These are phyloP conservation scores for Sclerurus mexicanus DNA, from an alignment of 2,113 vertebrate genomes.

Conservation along the genomic window DNA sequence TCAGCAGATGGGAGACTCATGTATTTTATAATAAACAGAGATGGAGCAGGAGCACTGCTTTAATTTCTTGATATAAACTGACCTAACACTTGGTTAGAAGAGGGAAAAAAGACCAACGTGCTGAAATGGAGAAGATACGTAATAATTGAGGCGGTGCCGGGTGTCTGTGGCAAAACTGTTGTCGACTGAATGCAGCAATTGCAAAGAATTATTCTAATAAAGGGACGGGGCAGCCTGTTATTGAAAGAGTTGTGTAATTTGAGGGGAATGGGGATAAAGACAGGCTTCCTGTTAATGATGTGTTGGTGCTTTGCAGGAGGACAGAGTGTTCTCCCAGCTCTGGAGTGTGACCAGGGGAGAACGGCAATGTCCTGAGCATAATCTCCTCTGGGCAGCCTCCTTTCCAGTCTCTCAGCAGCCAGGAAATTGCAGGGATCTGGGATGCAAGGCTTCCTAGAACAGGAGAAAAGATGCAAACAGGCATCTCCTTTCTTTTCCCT, in stretches of 20 bases:
- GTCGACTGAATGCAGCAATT: neutral
- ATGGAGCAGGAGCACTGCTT: neutral
- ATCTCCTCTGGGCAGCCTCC: neutral
- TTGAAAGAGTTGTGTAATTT: neutral
- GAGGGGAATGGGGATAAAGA: conserved; percentile 17
- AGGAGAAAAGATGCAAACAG: neutral
- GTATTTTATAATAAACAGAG: neutral
- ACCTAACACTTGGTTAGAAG: neutral
- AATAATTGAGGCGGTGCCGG: neutral
- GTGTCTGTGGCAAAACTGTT: neutral
- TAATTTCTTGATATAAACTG: neutral
- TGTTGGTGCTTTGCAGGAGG: neutral
- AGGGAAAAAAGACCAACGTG: neutral
- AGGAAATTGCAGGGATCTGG: neutral
- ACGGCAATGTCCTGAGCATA: neutral
- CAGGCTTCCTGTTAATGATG: neutral
- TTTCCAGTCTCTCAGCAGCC: neutral
- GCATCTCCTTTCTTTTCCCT: neutral
- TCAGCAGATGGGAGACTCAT: neutral
- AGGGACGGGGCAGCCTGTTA: neutral
- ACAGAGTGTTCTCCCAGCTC: neutral
- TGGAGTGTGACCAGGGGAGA: neutral
- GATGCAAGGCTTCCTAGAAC: neutral
- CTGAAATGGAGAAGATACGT: neutral
- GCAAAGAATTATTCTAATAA: neutral